phyloP scores from a whole-genome alignment of 2,888 invertebrate genomes.

The Patella pellucida region DNA sequence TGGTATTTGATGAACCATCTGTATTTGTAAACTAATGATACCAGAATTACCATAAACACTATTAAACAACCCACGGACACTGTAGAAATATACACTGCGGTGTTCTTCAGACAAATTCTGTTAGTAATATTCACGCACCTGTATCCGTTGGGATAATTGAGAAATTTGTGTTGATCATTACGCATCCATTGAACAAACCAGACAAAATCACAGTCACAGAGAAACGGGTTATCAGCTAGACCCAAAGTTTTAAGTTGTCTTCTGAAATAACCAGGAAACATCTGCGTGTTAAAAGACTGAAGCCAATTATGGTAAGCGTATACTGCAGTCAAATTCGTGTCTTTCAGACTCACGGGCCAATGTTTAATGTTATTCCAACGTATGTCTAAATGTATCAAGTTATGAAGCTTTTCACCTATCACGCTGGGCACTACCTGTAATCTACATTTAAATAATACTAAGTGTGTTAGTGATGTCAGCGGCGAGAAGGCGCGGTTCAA shows the following conservation, averaged over 20 bases:
- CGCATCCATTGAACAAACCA: slow-evolving; percentile 38
- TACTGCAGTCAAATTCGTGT: no score
- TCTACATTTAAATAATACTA: no score
- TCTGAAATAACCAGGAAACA: background rate
- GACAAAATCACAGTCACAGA: slow-evolving; percentile 76
- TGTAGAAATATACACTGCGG: background rate
- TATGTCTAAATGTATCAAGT: no score
- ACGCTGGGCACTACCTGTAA: no score
- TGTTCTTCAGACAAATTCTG: slow-evolving; percentile 8
- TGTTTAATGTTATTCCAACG: no score
- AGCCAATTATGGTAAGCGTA: no score
- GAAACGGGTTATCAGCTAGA: slow-evolving; percentile 75
- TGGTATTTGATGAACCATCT: slow-evolving; percentile 13
- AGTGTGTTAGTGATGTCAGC: no score
- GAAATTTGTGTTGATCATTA: slow-evolving; percentile 7
- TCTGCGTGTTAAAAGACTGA: background rate
- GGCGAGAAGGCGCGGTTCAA: no score
- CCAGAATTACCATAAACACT: background rate
- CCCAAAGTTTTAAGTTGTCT: slow-evolving; percentile 69
- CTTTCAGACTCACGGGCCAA: no score
- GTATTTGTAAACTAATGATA: slow-evolving; percentile 15
- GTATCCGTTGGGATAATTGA: background rate
- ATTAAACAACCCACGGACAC: background rate
- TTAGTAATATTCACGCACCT: slow-evolving; percentile 6
- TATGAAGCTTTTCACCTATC: no score